A percentile compares a stretch with the other conserved stretches of the same genome.
Conservation (phyloP, 2,797 vertebrate genomes). For the Rachycentron canadum region DNA sequence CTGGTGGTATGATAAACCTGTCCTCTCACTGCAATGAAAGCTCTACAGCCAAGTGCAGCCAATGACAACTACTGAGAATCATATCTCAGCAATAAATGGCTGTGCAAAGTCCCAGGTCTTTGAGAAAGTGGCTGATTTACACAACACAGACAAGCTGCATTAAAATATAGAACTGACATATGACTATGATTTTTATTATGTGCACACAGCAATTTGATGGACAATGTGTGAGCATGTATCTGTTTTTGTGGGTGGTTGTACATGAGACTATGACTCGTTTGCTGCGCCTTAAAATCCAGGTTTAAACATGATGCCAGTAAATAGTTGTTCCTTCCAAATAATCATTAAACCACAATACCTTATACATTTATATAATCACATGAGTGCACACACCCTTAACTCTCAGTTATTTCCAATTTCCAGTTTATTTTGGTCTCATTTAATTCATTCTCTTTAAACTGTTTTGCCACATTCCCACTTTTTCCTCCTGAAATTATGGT, state of each 20-base stretch:
- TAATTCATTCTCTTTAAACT: neutral
- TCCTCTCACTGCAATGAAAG: neutral
- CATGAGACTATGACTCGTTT: neutral
- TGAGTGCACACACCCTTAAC: slow-evolving; percentile 1
- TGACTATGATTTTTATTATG: neutral
- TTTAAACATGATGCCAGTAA: neutral
- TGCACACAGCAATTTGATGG: neutral
- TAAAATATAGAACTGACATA: neutral
- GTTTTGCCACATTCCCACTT: neutral
- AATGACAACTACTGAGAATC: neutral
- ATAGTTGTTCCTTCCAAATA: neutral
- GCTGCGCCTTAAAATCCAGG: slow-evolving; percentile 4
- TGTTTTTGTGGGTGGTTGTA: neutral
- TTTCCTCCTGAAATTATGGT: neutral
- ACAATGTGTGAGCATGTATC: neutral
- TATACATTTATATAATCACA: neutral
- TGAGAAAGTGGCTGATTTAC: neutral
- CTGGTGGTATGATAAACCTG: too few species aligned
- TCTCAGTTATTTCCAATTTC: too few species aligned
- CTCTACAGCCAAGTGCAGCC: neutral
- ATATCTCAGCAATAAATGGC: neutral
- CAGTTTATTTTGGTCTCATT: too few species aligned
- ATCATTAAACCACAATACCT: slow-evolving; percentile 18
- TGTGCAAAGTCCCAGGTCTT: neutral
- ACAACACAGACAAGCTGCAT: neutral